Base-by-base conservation (phyloP, 2,797 vertebrate species). In the Hyperoplus immaculatus region DNA sequence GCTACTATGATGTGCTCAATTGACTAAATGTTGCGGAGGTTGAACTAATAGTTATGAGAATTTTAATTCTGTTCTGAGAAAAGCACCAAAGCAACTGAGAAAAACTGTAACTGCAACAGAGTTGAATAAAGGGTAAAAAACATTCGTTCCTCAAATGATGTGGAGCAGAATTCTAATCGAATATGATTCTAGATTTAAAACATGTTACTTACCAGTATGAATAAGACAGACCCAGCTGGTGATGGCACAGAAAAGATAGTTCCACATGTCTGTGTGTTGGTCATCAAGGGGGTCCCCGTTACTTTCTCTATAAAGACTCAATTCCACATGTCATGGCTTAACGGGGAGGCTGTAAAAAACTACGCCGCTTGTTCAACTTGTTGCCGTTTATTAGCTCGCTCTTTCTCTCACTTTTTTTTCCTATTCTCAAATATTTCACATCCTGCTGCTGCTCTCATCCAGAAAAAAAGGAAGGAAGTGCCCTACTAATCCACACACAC, bases 391-490 rank as follows among this genome's bases (percentile, higher is more conserved):
- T 15, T 3, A 8, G 5, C 14, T 16, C 3, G 0, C 1, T 46
- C 9, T 15, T 29, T 72, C 51, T 78, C 50, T 85, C 46, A 77
- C 75, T 88, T 86, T 88, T 75, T 74, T 73, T 82, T 77, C 61
- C 59, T n/a, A 1, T 5, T 75, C 16, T 12, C n/a, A 18, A 8
- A 18, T 8, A 7, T 78, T 83, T 75, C 53, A 62, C 51, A 3
- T 74, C 36, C 69, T 71, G 29, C 47, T 59, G 36, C 36, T 12
- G 58, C 6, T 62, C 16, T 39, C 21, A 5, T 36, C 51, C 49
- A 75, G 43, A 77, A 8, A 36, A 45, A 55, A 69, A 89, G 84
- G 88, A 91, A 92, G 87, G 86, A 87, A 89, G 45, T 69, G 4
- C 18, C 3, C 45, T 6, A 39, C 2, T 39, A 38, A 58, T 36